Evolutionary conservation across 92 coral and sea anemone genomes (phyloP).

Genomic region (Virgularia gustaviana): DNA sequence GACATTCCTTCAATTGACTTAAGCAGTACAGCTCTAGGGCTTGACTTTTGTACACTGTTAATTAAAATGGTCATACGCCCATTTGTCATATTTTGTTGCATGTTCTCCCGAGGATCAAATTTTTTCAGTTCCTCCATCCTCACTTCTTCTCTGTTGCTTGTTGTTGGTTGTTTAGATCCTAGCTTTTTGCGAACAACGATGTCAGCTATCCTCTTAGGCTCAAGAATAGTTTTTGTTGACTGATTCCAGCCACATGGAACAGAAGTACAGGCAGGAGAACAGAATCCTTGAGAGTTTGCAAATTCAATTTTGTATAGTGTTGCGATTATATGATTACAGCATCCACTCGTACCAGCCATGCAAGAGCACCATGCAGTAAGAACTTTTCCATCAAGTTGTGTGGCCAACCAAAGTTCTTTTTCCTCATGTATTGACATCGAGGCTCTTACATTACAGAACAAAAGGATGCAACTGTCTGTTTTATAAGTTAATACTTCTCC

Average conservation of each 20-base stretch:
- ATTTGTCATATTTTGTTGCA: slow-evolving; percentile 13
- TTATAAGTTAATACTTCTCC: background rate
- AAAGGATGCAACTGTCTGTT: background rate
- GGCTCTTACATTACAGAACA: slow-evolving; percentile 12
- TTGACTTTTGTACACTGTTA: background rate
- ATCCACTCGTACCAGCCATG: slow-evolving; percentile 13
- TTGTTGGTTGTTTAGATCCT: background rate
- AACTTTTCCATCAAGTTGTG: slow-evolving; percentile 18
- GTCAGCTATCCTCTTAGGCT: too few relatives aligned
- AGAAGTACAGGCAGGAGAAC: slow-evolving; percentile 26
- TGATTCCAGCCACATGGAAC: slow-evolving; percentile 19
- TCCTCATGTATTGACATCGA: slow-evolving; percentile 20
- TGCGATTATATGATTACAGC: slow-evolving; percentile 18
- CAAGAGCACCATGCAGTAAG: slow-evolving; percentile 22
- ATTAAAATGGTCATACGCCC: background rate
- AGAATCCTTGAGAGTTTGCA: slow-evolving; percentile 10
- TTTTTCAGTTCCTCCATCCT: background rate
- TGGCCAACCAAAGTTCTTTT: slow-evolving; percentile 12
- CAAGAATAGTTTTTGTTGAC: slow-evolving; percentile 12
- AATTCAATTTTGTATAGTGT: slow-evolving; percentile 3
- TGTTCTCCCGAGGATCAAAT: slow-evolving; percentile 29
- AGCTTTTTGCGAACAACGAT: too few relatives aligned
- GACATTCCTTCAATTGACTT: slow-evolving; percentile 11
- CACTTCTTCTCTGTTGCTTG: background rate
- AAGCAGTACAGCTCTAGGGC: slow-evolving; percentile 21